These are phyloP conservation scores for Camptogramma bilineatum DNA, from an alignment of 2,888 invertebrate species.

Conservation along the genomic window DNA sequence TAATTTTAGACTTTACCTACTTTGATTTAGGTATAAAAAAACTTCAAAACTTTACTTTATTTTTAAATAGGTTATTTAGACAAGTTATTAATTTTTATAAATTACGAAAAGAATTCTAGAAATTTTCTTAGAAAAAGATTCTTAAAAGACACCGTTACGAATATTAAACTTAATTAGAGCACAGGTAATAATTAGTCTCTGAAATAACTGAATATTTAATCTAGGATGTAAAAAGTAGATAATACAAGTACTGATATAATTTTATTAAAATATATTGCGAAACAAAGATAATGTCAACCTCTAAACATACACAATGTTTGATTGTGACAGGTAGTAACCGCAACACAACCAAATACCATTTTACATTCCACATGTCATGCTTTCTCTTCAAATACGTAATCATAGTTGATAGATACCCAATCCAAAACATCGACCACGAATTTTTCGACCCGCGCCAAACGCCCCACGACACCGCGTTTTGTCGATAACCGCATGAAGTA, in stretches of 20 bases:
- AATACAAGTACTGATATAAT: no score
- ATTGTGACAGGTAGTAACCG: not conserved
- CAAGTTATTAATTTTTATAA: not conserved
- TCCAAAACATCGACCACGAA: constrained; percentile 24
- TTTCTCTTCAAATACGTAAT: constrained; percentile 11
- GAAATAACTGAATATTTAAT: no score
- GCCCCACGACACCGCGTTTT: constrained; percentile 66
- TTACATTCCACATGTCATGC: not conserved
- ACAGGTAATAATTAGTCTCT: no score
- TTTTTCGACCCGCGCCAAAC: constrained; percentile 52
- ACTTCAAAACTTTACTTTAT: no score
- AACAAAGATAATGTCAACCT: no score
- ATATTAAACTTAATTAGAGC: no score
- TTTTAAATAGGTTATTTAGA: not conserved
- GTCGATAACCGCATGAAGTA: constrained; percentile 69
- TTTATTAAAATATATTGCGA: no score
- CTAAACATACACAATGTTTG: not conserved
- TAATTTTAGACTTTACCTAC: not conserved
- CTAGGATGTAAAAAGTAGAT: no score
- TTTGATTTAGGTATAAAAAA: not conserved
- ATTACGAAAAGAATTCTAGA: not conserved
- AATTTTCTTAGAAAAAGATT: no score
- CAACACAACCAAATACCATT: not conserved
- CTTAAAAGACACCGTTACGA: no score
- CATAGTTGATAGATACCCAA: constrained; percentile 19